Base-by-base conservation (phyloP, 2,888 invertebrate species). In the Archips xylosteana region DNA sequence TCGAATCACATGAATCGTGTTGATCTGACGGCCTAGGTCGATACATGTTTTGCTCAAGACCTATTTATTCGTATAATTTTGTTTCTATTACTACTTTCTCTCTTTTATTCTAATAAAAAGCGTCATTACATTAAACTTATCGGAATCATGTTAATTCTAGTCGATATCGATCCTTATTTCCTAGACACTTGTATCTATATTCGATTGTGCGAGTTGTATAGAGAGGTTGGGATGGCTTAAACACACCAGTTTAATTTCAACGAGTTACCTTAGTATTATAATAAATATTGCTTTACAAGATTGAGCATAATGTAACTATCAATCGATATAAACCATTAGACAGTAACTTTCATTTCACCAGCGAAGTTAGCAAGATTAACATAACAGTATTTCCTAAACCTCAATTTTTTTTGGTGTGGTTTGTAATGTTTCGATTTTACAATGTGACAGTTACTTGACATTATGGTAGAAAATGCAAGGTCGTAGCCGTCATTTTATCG, bases 281-380 rank as follows among this genome's bases (percentile, higher is more conserved):
- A 49, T 71, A 67, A 68, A 73, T 74, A 74, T 74, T 74, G 74
- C 74, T 74, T 74, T 64, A 60, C 23, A 34, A 23, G 59, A 74
- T 74, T 74, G 74, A 74, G 74, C 74, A 54, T 74, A 65, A 54
- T 61, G 49, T 9, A 68, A 62, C 59, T 42, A 73, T 36, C 15
- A 2, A 54, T 64, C 32, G 68, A 45, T 32, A 49, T 69, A 64
- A 69, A 57, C 59, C 51, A 69, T 69, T 73, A 60, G 60, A 57
- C 57, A 57, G 23, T 23, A 2, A 23, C 9, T 54, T 45, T 45
- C 39, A 39, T 6, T 6, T 39, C 6, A 39, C 6, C 6, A 39
- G 6, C 39, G 5, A 3, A 45, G 12, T 45, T 10, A 45, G 45
- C 10, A 45, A 9, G 12, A 45, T 2, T 36, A 36, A 12, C 10